phyloP scores from a whole-genome alignment of 2,113 vertebrate species.

The Syngnathus typhle region DNA sequence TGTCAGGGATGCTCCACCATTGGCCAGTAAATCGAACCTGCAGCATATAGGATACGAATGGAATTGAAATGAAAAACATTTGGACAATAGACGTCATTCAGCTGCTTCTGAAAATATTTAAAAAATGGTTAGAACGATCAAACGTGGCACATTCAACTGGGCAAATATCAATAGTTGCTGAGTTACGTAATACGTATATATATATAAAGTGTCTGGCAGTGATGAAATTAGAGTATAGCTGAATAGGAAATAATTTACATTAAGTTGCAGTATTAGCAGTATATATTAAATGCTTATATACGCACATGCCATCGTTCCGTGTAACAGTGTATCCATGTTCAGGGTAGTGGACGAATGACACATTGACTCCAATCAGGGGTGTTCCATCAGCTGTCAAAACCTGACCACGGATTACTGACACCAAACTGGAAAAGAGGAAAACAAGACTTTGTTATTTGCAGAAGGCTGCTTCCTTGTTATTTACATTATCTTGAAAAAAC shows the following conservation, averaged over 20 bases:
- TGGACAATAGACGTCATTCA: background rate
- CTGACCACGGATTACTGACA: slow-evolving; percentile 92
- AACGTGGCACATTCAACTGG: background rate
- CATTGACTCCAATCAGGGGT: slow-evolving; percentile 94
- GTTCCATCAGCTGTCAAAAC: slow-evolving; percentile 95
- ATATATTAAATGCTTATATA: slow-evolving; percentile 23
- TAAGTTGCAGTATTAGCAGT: background rate
- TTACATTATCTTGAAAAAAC: background rate
- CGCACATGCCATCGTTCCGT: slow-evolving; percentile 94
- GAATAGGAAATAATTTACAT: too few species aligned
- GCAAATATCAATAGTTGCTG: background rate
- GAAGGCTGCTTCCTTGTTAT: too few species aligned
- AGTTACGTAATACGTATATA: background rate
- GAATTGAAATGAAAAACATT: background rate
- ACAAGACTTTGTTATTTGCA: background rate
- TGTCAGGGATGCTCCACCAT: slow-evolving; percentile 90
- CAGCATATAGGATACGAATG: slow-evolving; percentile 2
- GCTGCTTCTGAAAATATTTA: background rate
- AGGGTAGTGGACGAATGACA: slow-evolving; percentile 91
- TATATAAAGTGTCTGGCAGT: too few species aligned
- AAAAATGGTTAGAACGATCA: background rate
- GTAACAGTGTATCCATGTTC: slow-evolving; percentile 94
- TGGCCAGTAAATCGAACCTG: slow-evolving; percentile 95
- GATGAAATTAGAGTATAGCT: too few species aligned
- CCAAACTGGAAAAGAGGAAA: slow-evolving; percentile 71